phyloP scores from a whole-genome alignment of 2,888 invertebrate species.

The Sympetrum striolatum region DNA sequence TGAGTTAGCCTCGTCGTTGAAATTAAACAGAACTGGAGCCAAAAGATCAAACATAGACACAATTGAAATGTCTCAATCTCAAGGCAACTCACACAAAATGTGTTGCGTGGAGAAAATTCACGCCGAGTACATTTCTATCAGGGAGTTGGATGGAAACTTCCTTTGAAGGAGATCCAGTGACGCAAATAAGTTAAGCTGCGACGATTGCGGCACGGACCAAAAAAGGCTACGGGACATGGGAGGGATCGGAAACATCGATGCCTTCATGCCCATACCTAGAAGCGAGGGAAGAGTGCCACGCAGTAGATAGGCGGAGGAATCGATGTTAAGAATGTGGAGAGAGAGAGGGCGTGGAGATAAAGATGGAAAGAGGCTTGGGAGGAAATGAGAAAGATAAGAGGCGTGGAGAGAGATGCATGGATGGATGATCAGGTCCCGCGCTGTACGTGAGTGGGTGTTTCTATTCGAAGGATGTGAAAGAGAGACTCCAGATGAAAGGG shows the following conservation, averaged over 20 bases:
- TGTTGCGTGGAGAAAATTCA: too few relatives aligned
- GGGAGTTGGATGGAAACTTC: too few relatives aligned
- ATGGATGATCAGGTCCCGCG: neutral
- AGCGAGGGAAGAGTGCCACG: neutral
- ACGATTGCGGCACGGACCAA: neutral
- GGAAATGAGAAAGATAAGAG: neutral
- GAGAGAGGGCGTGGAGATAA: neutral
- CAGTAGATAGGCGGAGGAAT: neutral
- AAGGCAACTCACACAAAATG: too few relatives aligned
- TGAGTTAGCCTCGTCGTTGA: too few relatives aligned
- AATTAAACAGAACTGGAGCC: too few relatives aligned
- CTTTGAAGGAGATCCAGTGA: neutral
- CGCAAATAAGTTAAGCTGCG: neutral
- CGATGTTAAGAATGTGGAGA: neutral
- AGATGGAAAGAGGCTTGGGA: neutral
- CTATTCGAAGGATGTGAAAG: constrained; percentile 17
- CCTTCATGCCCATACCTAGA: constrained; percentile 20
- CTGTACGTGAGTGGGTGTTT: constrained; percentile 17
- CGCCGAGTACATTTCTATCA: too few relatives aligned
- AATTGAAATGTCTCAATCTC: too few relatives aligned
- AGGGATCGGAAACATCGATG: neutral
- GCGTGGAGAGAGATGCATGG: neutral
- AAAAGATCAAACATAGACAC: too few relatives aligned
- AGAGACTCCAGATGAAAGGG: neutral
- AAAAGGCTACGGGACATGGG: neutral